Evolutionary conservation across 1,140 invertebrate species (phyloP), one percentile per base, ranked within the genome.

Genomic region (Amphibalanus amphitrite): DNA sequence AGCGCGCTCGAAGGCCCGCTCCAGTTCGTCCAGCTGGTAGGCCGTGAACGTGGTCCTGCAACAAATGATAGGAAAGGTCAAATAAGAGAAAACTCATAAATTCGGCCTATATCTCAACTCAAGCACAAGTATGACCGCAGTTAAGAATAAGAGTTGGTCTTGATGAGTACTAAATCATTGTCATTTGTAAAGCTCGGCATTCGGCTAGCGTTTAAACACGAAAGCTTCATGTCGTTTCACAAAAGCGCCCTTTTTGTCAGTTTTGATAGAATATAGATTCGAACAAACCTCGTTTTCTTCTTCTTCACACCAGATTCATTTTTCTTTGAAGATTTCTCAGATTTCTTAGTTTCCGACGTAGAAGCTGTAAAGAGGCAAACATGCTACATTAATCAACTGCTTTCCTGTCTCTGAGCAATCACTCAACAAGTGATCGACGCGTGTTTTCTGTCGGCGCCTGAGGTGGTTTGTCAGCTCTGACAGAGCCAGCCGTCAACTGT

Each of bases 31-130:
- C 67, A 98, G 81, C 79, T 98, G 95, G 78, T 93, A 95, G 0
- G 93, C 90, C 0, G 94, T 97, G 78, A 98, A 98, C 0, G 95
- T 97, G 0, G 95, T 97, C 81, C 95, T 95, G 81, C n/a, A n/a
- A n/a, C n/a, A n/a, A n/a, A n/a, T n/a, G n/a, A n/a, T n/a, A n/a
- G n/a, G n/a, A n/a, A n/a, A n/a, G n/a, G n/a, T n/a, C n/a, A n/a
- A n/a, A n/a, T n/a, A n/a, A n/a, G n/a, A n/a, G n/a, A n/a, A n/a
- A n/a, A n/a, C n/a, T n/a, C n/a, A n/a, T n/a, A n/a, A n/a, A n/a
- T n/a, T n/a, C n/a, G n/a, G 25, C 30, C 72, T 10, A 28, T 28
- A 17, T 70, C 69, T 25, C 38, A 23, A 72, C 40, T 13, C 40
- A 40, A n/a, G 38, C 30, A 69, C 73, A 69, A 74, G 26, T 47